Base-by-base conservation (phyloP, 2,797 vertebrate species). In the Adelosebastes latens region DNA sequence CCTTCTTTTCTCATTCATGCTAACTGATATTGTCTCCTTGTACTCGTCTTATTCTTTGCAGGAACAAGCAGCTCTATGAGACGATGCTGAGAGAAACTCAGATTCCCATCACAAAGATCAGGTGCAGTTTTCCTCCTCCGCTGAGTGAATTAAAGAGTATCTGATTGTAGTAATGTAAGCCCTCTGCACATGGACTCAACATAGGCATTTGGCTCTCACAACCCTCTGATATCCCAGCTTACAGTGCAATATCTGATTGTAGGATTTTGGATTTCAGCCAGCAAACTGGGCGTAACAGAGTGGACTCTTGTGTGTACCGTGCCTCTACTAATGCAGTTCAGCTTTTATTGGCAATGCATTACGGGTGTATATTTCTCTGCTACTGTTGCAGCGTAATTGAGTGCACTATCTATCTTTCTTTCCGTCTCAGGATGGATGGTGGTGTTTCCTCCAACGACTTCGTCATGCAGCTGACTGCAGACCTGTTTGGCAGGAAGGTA, bases 401-500 rank as follows among this genome's bases (percentile, higher is more conserved):
- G 69, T 65, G 42, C 24, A 42, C 39, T 65, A 2, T 70, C 16
- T 24, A 10, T 62, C 31, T 25, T 32, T 67, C 39, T 46, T 55
- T 65, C 55, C 27, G 16, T 70, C 58, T 75, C 90, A 99, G 99
- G 93, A 97, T 96, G 79, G 97, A 99, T 52, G 99, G 99, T 61
- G 99, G 98, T 3, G 97, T 99, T 71, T 98, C 97, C 83, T 95
- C 96, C 75, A 99, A 99, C 39, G 89, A 95, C 89, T 99, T 99
- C 66, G 59, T 99, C 86, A 97, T 99, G 97, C 98, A 99, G 93
- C 96, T 99, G 94, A 99, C 97, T n/a, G 96, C 98, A 62, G 96
- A 99, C 92, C 95, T 99, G 92, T 95, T 98, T 72, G 96, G 95
- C 59, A 93, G 90, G 67, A 96, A 95, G 31, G 92, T 99, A 81